These are phyloP conservation scores for Picus viridis DNA, from an alignment of 2,797 vertebrate genomes.

Conservation along the genomic window DNA sequence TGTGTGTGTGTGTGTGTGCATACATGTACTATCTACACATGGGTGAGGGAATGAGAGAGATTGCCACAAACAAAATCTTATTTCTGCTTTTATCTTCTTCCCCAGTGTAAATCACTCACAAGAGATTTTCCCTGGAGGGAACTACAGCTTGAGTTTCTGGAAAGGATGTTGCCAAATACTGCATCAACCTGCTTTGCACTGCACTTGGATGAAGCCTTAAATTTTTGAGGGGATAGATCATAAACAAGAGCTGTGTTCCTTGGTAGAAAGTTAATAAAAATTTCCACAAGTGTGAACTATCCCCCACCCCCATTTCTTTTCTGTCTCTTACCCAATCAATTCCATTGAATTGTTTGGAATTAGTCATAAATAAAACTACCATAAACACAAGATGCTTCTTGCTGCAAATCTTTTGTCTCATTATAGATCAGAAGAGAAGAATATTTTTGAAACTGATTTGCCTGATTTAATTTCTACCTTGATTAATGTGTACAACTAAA, in stretches of 20 bases:
- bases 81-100: conserved; percentile 20
- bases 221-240: background rate
- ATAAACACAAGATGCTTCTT: background rate
- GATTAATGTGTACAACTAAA: background rate
- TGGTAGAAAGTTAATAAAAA: background rate
- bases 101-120: background rate
- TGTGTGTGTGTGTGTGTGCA: rapidly evolving
- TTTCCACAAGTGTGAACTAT: background rate
- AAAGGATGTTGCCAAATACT: conserved; percentile 73
- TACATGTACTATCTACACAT: background rate
- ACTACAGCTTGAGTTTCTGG: conserved; percentile 62
- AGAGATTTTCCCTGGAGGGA: conserved; percentile 52
- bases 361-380: background rate
- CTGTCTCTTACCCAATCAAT: background rate
- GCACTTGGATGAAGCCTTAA: conserved; percentile 42
- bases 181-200: conserved; percentile 57
- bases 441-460: background rate
- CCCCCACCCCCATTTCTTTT: background rate
- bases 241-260: background rate
- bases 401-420: background rate
- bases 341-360: background rate
- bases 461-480: background rate
- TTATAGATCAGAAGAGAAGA: background rate
- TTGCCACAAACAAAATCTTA: background rate
- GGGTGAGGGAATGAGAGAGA: background rate